A percentile compares a stretch with the other conserved stretches of the same genome.
These are phyloP conservation scores for Cheilosia variabilis DNA, from an alignment of 2,888 invertebrate genomes.

Conservation along the genomic window DNA sequence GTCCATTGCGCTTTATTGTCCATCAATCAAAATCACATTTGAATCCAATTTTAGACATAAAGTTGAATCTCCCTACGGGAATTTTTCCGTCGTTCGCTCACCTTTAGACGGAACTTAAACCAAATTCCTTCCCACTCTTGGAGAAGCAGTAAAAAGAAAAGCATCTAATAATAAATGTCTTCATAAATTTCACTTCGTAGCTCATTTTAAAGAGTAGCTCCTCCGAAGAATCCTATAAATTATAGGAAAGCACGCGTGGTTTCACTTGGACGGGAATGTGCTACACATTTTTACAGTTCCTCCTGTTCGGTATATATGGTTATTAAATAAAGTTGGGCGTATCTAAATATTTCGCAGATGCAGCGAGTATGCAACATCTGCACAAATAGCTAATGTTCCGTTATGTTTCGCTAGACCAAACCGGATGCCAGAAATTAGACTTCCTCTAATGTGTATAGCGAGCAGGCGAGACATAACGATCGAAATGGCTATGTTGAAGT, in stretches of 20 bases:
- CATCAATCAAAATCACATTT: conserved; percentile 66
- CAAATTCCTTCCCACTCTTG: conserved; percentile 8
- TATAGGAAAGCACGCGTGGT: conserved; percentile 43
- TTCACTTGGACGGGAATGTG: background rate
- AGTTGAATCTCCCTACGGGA: conserved; percentile 34
- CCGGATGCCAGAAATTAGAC: conserved; percentile 72
- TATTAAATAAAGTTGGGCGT: conserved; percentile 1
- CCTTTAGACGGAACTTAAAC: conserved; percentile 40
- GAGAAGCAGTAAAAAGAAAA: conserved; percentile 16
- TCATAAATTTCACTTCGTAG: conserved; percentile 62
- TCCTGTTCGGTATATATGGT: conserved; percentile 8
- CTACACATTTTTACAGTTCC: background rate
- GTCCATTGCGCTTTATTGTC: conserved; percentile 60
- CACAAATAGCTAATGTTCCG: conserved; percentile 44
- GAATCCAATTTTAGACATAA: conserved; percentile 53
- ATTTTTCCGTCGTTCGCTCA: conserved; percentile 31
- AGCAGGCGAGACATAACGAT: conserved; percentile 48
- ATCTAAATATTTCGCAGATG: conserved; percentile 49
- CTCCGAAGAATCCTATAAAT: conserved; percentile 51
- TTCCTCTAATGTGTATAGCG: conserved; percentile 5
- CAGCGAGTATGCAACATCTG: conserved; percentile 70
- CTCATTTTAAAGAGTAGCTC: conserved; percentile 40
- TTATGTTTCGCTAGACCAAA: conserved; percentile 53
- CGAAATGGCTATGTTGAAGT: conserved; percentile 59
- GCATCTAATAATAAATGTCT: conserved; percentile 71